Evolutionary conservation across 2,797 vertebrate species (phyloP), one percentile per base, ranked within the genome.

Genomic region (Scolopax rusticola): DNA sequence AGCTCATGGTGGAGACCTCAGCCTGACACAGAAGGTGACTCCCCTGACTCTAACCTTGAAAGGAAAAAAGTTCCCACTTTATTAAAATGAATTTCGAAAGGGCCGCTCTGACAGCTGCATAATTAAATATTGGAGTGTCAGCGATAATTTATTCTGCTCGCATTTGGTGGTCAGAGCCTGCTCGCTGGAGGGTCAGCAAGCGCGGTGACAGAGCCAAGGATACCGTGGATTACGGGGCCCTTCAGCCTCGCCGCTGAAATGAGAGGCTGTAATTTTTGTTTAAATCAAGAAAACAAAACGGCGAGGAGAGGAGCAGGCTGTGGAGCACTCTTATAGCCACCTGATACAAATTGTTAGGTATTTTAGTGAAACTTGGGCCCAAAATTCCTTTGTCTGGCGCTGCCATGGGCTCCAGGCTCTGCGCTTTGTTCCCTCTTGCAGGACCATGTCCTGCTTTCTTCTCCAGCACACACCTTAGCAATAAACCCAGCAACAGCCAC

Each of bases 21-120:
- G 98, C 98, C 98, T 99, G 99, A 99, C 99, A 99, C 98, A 97
- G 98, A 99, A 99, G 99, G 99, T 99, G 99, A 99, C 99, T 98
- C 99, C 98, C 98, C 94, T 98, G 98, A 98, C 98, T 98, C 98
- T 99, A 99, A 99, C 99, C 99, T 99, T 99, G 99, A 98, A 98
- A 98, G 98, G 98, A 99, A 99, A 99, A 99, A 98, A 99, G 99
- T 98, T 98, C 98, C 98, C 97, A 99, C 98, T 99, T 99, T 99
- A 99, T 99, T 99, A 99, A 99, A 99, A 99, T 99, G 99, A 99
- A 99, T 99, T 99, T 99, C 99, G 98, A 99, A 98, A 98, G 99
- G 98, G 99, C 98, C 97, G 97, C 98, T 99, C 99, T 99, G 99
- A 99, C 99, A 99, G 99, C 99, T 98, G 99, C 99, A 99, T 99